A percentile compares a stretch with the other conserved stretches of the same genome.
phyloP scores from a whole-genome alignment of 2,797 vertebrate species.

The Falco peregrinus region DNA sequence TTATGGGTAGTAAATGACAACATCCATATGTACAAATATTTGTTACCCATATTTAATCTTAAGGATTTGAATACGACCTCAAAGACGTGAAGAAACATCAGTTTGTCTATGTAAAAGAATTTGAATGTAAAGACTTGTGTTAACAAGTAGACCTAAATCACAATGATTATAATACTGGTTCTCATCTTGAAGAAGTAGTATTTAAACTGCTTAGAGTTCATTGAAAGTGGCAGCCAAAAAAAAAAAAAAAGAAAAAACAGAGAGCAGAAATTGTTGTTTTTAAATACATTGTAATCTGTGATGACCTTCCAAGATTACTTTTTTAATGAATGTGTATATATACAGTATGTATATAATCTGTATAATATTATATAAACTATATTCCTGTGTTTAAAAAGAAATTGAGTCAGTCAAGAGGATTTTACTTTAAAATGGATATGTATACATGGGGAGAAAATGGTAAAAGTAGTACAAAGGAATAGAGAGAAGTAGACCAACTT shows the following conservation, averaged over 20 bases:
- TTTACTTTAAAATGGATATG: background rate
- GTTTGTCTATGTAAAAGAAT: background rate
- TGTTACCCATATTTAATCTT: background rate
- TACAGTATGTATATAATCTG: background rate
- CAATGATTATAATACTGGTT: background rate
- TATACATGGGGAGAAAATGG: background rate
- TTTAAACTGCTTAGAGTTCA: background rate
- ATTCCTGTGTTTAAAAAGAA: background rate
- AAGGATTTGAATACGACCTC: background rate
- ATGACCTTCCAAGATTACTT: background rate
- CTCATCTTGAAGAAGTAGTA: background rate
- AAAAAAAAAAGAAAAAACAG: background rate
- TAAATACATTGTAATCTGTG: background rate
- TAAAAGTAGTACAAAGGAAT: background rate
- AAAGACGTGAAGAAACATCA: background rate
- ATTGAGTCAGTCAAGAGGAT: background rate
- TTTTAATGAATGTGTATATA: background rate
- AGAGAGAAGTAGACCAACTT: background rate
- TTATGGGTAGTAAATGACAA: background rate
- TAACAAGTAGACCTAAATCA: background rate
- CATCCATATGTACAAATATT: constrained; percentile 21
- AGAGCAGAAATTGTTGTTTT: background rate
- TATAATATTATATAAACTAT: background rate
- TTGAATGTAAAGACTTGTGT: background rate
- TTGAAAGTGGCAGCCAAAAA: background rate